Conservation (phyloP, 2,797 vertebrate species). For the Remorina albescens region DNA sequence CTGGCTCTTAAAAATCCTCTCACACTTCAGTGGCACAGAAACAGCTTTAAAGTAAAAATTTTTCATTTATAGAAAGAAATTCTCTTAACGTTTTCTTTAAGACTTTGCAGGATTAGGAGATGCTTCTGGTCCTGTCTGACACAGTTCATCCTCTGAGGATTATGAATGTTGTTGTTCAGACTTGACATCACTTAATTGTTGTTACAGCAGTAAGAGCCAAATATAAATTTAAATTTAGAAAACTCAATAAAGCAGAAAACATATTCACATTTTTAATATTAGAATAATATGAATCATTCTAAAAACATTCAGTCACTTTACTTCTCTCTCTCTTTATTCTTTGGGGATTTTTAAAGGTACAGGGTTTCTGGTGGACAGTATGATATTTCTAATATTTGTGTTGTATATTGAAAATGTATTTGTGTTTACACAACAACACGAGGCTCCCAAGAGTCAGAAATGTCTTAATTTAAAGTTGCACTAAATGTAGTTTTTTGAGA, state of each 20-base stretch:
- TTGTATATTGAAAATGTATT: conserved; percentile 77
- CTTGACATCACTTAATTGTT: too few relatives aligned
- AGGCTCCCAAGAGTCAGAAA: conserved; percentile 42
- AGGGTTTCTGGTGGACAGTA: conserved; percentile 64
- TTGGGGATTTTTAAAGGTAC: conserved; percentile 19
- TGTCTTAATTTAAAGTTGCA: conserved; percentile 70
- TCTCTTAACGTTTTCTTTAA: background rate
- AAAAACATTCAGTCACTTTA: background rate
- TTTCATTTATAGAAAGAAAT: background rate
- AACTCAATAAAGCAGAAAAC: too few relatives aligned
- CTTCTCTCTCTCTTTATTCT: background rate
- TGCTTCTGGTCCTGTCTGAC: too few relatives aligned
- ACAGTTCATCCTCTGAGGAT: too few relatives aligned
- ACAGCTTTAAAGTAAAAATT: background rate
- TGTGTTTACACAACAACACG: conserved; percentile 74
- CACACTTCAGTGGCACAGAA: background rate
- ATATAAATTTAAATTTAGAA: too few relatives aligned
- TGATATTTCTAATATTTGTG: conserved; percentile 74
- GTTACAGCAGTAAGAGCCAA: too few relatives aligned
- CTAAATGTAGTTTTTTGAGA: conserved; percentile 52
- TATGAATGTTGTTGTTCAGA: too few relatives aligned
- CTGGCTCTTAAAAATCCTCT: conserved; percentile 18
- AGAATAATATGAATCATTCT: background rate
- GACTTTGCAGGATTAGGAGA: too few relatives aligned
- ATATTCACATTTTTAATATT: too few relatives aligned